Base-by-base conservation (phyloP, 2,113 vertebrate genomes). In the Psittacus erithacus region DNA sequence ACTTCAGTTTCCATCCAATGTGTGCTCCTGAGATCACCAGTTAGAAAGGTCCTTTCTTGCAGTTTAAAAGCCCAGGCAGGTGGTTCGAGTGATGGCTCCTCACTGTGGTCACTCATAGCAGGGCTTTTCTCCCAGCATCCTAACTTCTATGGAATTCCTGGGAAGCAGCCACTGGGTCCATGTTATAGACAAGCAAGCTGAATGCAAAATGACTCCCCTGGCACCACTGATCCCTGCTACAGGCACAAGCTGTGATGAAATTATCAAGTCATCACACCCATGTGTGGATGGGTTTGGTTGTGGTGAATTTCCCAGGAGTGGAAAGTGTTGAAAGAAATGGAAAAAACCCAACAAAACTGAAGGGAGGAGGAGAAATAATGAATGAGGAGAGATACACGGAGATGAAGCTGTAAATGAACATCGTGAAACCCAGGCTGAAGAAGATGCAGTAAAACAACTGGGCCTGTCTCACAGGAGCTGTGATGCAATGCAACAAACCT, bases 1-100 rank as follows among this genome's bases (percentile, higher is more conserved):
- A 99, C 79, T 60, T 97, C 41, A 98, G 97, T 96, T 98, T 98
- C 98, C 98, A 99, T 50, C 98, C 98, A 4, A 95, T 95, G 93
- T 98, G 98, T 74, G 95, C 97, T 52, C 99, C 98, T 1, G 97
- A 98, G 15, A 76, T 35, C 15, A 41, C 97, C 98, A 0, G 98
- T 98, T 29, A 87, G 38, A 33, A 46, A 2, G 24, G 33, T 12
- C 43, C 25, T 57, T 82, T 43, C 44, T n/a, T 71, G n/a, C 20
- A 29, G 63, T 46, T 35, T 12, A 41, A 44, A 39, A 76, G 60
- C 8, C 1, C 53, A 81, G 44, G 50, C n/a, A 52, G 33, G 29
- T 33, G 52, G 80, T 70, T 13, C 60, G 25, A 59, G 28, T 9
- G 50, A 49, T n/a, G 64, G 59, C 27, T 68, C 3, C 1, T 50